These are phyloP conservation scores for Microplitis deprimator DNA, from an alignment of 2,888 invertebrate genomes.

Conservation along the genomic window DNA sequence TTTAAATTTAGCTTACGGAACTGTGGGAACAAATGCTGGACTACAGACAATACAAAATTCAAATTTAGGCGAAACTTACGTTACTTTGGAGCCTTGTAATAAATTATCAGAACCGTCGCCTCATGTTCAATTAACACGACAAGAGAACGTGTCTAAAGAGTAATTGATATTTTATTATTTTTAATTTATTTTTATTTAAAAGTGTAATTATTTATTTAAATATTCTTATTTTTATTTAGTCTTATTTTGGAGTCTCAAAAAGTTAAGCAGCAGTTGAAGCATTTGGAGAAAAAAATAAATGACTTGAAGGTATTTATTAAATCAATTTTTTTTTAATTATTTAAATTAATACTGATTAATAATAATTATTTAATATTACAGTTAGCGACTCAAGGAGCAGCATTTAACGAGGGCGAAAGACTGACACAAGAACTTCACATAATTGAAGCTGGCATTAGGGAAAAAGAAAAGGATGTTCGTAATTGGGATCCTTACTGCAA, in stretches of 20 bases:
- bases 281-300: slow-evolving; percentile 77
- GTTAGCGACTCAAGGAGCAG: slow-evolving; percentile 74
- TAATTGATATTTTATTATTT: slow-evolving; percentile 52
- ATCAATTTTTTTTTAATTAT: background rate
- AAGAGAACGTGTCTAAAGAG: slow-evolving; percentile 70
- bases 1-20: slow-evolving; percentile 59
- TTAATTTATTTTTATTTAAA: slow-evolving; percentile 17
- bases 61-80: slow-evolving; percentile 72
- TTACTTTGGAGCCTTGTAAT: slow-evolving; percentile 70
- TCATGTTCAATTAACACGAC: slow-evolving; percentile 63
- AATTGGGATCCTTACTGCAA: slow-evolving; percentile 69
- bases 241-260: slow-evolving; percentile 76
- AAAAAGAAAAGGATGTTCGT: slow-evolving; percentile 76
- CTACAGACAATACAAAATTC: slow-evolving; percentile 62
- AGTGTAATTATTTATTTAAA: background rate
- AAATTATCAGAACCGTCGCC: slow-evolving; percentile 64
- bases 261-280: slow-evolving; percentile 75
- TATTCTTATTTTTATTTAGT: slow-evolving; percentile 55
- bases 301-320: slow-evolving; percentile 72
- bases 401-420: slow-evolving; percentile 74
- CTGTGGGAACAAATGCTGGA: slow-evolving; percentile 62
- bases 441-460: slow-evolving; percentile 77
- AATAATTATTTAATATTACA: slow-evolving; percentile 45
- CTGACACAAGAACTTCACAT: slow-evolving; percentile 76
- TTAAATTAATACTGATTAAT: background rate